A percentile compares a stretch with the other conserved stretches of the same genome.
These are phyloP conservation scores for Megaustenia siamemsis DNA, from an alignment of 2,888 invertebrate genomes.

Conservation along the genomic window DNA sequence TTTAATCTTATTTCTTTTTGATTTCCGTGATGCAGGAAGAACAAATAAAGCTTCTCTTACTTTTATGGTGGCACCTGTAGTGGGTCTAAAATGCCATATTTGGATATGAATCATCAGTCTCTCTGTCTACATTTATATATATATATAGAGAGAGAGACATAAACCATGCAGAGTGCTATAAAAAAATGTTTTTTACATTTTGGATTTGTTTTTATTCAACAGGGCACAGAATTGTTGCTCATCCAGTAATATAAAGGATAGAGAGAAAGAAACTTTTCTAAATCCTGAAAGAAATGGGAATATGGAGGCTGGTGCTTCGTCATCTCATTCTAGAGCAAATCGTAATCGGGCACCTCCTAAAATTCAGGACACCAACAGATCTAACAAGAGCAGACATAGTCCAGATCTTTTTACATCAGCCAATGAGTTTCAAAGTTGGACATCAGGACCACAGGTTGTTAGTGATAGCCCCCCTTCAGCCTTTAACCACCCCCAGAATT, in stretches of 20 bases:
- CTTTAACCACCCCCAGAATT: background rate
- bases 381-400: background rate
- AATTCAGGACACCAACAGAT: background rate
- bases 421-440: background rate
- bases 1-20: no score
- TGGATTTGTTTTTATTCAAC: background rate
- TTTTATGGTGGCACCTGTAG: no score
- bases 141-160: no score
- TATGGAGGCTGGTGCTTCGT: constrained; percentile 14
- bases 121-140: no score
- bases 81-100: no score
- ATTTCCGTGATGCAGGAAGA: no score
- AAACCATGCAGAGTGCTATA: no score
- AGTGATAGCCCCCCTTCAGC: background rate
- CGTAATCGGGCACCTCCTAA: background rate
- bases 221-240: constrained; percentile 17
- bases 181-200: no score
- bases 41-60: no score
- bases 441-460: background rate
- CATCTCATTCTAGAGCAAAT: background rate
- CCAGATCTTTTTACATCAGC: background rate
- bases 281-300: background rate
- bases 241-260: background rate
- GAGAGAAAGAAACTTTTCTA: background rate
- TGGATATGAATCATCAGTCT: no score